phyloP scores from a whole-genome alignment of 2,888 invertebrate species.

The Polydrusus pterygomalis region DNA sequence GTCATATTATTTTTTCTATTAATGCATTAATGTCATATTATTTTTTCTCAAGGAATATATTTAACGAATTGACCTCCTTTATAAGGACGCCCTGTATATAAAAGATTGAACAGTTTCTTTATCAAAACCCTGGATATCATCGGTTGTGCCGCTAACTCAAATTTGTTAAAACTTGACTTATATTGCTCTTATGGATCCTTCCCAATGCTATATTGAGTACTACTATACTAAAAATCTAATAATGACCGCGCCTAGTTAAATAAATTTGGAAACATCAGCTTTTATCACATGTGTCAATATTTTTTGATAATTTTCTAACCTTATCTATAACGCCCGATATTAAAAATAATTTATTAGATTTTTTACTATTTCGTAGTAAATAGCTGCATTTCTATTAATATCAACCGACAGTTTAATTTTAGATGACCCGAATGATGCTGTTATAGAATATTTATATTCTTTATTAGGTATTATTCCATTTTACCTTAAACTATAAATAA shows the following conservation, averaged over 20 bases:
- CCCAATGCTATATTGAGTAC: no score
- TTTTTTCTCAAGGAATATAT: no score
- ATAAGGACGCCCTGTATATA: no score
- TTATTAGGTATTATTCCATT: not conserved
- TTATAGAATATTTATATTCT: not conserved
- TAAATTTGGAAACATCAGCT: not conserved
- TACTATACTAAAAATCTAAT: not conserved
- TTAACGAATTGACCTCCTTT: no score
- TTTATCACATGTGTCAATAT: slow-evolving; percentile 16
- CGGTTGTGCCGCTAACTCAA: no score
- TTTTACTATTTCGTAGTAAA: slow-evolving; percentile 4
- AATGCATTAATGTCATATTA: no score
- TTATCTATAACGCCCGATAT: slow-evolving; percentile 5
- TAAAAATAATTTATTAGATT: slow-evolving; percentile 3
- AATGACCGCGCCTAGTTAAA: not conserved
- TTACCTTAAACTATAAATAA: not conserved
- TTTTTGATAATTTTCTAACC: slow-evolving; percentile 5
- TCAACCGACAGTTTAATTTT: not conserved
- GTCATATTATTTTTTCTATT: no score
- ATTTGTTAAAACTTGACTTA: no score
- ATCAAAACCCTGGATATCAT: no score
- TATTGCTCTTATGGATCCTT: no score
- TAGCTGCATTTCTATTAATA: not conserved
- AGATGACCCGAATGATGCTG: not conserved
- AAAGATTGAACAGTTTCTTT: no score